Evolutionary conservation across 1,140 invertebrate species (phyloP), one percentile per base, ranked within the genome.

Genomic region (Acromyrmex charruanus): DNA sequence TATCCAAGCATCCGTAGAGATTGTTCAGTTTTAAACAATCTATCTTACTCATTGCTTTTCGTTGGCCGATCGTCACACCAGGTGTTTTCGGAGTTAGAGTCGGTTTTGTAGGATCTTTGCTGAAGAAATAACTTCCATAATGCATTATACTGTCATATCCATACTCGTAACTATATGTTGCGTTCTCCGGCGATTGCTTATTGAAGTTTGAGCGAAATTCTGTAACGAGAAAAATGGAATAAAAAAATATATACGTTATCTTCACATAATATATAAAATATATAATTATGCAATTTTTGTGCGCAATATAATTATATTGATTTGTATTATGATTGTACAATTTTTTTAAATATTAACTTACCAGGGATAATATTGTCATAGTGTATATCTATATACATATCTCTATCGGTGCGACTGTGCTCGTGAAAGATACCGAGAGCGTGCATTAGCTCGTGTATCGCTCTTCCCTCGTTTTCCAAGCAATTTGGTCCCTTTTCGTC

Each of bases 71-170:
- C 16, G 5, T 28, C 14, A 77, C 21, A 10, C 58, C 58, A 2
- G 75, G 12, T n/a, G 5, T 77, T 65, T 63, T 77, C 25, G 75
- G 58, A 16, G 58, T 77, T 16, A 65, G 1, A 28, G 75, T 77
- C 16, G 35, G 75, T 77, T 77, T 77, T 16, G 21, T 65, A 28
- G 58, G 39, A 31, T 77, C 39, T 31, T 7, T 7, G 0, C 75
- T 77, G 21, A 77, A 77, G 59, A 77, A 77, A 12, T 77, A 18
- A 10, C 59, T 77, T 44, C 75, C 75, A 16, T 77, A 77, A 63
- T 77, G 75, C 75, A 77, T 77, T 63, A 77, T 65, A 18, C 75
- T 77, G 25, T 77, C 25, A 0, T 77, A 77, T 65, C 75, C 75
- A 9, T 63, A 77, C 1, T 77, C 75, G 2, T 77, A 77, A 5